These are phyloP conservation scores for Phenganax marumi DNA, from an alignment of 92 coral and sea anemone genomes.

Conservation along the genomic window DNA sequence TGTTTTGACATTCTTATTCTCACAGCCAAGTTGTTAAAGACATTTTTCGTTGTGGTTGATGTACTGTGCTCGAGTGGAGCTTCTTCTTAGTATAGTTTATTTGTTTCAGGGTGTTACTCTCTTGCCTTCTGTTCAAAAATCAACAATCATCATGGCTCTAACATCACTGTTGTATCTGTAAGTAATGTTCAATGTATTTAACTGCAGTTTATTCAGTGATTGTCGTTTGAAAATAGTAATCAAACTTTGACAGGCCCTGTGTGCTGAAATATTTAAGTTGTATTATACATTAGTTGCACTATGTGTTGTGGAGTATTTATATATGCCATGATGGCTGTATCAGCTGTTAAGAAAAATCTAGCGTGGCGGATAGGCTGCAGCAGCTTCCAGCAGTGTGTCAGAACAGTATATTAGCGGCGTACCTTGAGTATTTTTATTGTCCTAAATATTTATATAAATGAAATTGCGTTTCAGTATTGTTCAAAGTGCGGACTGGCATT, in stretches of 20 bases:
- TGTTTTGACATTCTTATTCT: too few relatives aligned
- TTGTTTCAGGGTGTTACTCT: constrained; percentile 80
- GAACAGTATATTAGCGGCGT: too few relatives aligned
- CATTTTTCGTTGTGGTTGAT: background rate
- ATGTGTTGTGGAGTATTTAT: too few relatives aligned
- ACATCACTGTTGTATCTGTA: constrained; percentile 89
- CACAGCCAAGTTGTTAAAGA: background rate
- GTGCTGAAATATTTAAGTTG: too few relatives aligned
- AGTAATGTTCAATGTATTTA: constrained; percentile 22
- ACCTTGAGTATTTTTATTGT: too few relatives aligned
- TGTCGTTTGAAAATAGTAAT: background rate
- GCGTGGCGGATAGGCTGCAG: too few relatives aligned
- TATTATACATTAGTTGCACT: too few relatives aligned
- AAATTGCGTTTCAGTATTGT: constrained; percentile 64
- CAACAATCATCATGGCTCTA: constrained; percentile 74
- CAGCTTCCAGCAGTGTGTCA: too few relatives aligned
- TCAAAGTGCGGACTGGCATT: constrained; percentile 97
- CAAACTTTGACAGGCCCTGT: background rate
- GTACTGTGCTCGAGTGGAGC: background rate
- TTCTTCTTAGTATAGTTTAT: background rate
- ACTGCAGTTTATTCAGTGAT: background rate
- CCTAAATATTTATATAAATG: too few relatives aligned
- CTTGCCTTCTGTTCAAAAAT: constrained; percentile 78
- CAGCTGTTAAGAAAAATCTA: too few relatives aligned
- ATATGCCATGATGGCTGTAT: too few relatives aligned